Conservation (phyloP, 2,888 invertebrate species). For the Linyphia triangularis region DNA sequence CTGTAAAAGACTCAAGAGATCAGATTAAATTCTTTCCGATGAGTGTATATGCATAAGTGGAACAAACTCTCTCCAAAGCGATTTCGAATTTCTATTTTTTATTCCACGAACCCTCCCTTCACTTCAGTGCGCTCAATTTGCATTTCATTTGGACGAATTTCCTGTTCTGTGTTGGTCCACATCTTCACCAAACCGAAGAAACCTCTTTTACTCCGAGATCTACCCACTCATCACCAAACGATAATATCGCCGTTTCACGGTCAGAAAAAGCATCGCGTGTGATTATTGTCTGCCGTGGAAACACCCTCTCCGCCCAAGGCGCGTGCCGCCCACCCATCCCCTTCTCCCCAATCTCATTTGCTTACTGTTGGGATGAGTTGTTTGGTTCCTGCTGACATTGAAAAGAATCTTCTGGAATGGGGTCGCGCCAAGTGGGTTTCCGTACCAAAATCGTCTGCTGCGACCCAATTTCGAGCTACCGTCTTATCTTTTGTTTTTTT, state of each 20-base stretch:
- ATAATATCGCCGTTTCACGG: background rate
- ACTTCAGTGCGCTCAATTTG: background rate
- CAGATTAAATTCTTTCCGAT: too few relatives aligned
- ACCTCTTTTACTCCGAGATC: background rate
- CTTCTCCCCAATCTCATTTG: background rate
- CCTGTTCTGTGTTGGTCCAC: background rate
- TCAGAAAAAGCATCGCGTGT: background rate
- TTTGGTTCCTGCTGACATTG: slow-evolving; percentile 66
- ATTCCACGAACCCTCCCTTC: too few relatives aligned
- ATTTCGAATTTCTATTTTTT: too few relatives aligned
- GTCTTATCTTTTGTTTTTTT: slow-evolving; percentile 8
- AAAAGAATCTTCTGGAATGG: slow-evolving; percentile 52
- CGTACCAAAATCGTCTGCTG: slow-evolving; percentile 54
- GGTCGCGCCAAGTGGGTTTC: slow-evolving; percentile 63
- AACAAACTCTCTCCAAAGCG: background rate
- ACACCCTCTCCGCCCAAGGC: background rate
- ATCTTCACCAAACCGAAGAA: background rate
- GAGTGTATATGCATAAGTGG: background rate
- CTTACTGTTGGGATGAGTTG: slow-evolving; percentile 6
- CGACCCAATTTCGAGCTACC: slow-evolving; percentile 39
- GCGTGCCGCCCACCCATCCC: background rate
- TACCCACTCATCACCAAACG: background rate
- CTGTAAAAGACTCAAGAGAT: too few relatives aligned
- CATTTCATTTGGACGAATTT: background rate
- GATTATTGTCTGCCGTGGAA: background rate